Base-by-base conservation (phyloP, 2,797 vertebrate species). In the Coluber constrictor region DNA sequence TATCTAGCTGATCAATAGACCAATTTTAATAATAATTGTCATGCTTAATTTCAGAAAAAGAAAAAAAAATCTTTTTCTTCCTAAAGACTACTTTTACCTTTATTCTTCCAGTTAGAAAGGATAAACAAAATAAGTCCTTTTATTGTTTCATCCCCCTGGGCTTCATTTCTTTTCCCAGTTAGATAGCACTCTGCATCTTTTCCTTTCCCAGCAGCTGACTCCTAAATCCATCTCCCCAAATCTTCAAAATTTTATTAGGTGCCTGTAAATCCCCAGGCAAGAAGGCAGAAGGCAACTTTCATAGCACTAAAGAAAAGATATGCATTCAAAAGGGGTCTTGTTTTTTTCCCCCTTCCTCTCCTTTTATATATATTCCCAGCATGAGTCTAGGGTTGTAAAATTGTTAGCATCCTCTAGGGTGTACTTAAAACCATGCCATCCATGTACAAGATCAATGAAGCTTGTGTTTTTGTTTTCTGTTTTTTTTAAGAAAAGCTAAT, bases 351-450 rank as follows among this genome's bases (percentile, higher is more conserved):
- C 1, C 94, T 92, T 86, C n/a, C 93, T 59, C 57, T 90, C n/a
- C 74, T 90, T 23, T 47, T 83, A 47, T 83, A 47, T n/a, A 86
- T 86, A 95, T 59, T 20, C 89, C 27, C 90, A 79, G 0, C 0
- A 94, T 70, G 92, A 91, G 57, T 1, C 74, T 32, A 95, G 79
- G 88, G 90, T 94, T 3, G 87, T 90, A 93, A 90, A 88, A 20
- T 55, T 27, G 8, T 91, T 83, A 89, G 29, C 96, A 94, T 93
- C 54, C 93, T 94, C 94, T 92, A 1, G 15, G 90, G 70, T 59
- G 86, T 94, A 63, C 70, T 92, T 94, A 91, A 94, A 96, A 93
- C 88, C 61, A 95, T 93, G 88, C 90, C 91, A 95, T 89, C 95
- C 86, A 92, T 3, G 7, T 91, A 95, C 0, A 94, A 47, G 56